phyloP scores from a whole-genome alignment of 2,888 invertebrate genomes.

The Himalopsyche japonica region DNA sequence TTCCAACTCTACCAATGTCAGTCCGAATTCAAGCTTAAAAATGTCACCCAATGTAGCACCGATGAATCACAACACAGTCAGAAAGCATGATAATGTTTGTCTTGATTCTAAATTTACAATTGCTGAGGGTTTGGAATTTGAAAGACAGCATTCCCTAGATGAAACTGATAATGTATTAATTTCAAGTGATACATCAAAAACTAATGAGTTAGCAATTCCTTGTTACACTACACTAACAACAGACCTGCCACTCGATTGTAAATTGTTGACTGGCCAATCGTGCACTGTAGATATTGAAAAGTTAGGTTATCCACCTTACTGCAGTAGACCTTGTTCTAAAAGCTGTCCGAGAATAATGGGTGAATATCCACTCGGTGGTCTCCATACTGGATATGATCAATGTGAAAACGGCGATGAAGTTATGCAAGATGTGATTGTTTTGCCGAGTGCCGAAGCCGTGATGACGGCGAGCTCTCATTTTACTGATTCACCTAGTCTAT shows the following conservation, averaged over 20 bases:
- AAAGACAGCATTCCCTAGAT: background rate
- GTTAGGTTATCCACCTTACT: constrained; percentile 27
- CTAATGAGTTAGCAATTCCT: background rate
- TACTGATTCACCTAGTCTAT: constrained; percentile 26
- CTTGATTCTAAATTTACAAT: too few species aligned
- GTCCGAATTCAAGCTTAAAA: background rate
- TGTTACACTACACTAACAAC: background rate
- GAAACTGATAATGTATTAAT: background rate
- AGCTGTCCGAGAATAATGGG: constrained; percentile 26
- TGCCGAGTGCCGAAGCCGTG: constrained; percentile 43
- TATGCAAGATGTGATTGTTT: constrained; percentile 42
- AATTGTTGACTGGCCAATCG: background rate
- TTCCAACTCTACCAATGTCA: constrained; percentile 5
- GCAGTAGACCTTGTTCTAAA: constrained; percentile 25
- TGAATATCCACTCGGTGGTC: constrained; percentile 7
- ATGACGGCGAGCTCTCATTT: constrained; percentile 35
- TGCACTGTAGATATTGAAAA: constrained; percentile 36
- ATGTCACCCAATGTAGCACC: background rate
- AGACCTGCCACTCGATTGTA: background rate
- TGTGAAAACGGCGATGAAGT: constrained; percentile 31
- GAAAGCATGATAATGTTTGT: too few species aligned
- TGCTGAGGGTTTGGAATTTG: background rate
- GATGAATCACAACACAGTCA: background rate
- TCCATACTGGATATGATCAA: constrained; percentile 30
- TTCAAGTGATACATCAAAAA: background rate